These are phyloP conservation scores for Timema podura DNA, from an alignment of 2,888 invertebrate species.

Conservation along the genomic window DNA sequence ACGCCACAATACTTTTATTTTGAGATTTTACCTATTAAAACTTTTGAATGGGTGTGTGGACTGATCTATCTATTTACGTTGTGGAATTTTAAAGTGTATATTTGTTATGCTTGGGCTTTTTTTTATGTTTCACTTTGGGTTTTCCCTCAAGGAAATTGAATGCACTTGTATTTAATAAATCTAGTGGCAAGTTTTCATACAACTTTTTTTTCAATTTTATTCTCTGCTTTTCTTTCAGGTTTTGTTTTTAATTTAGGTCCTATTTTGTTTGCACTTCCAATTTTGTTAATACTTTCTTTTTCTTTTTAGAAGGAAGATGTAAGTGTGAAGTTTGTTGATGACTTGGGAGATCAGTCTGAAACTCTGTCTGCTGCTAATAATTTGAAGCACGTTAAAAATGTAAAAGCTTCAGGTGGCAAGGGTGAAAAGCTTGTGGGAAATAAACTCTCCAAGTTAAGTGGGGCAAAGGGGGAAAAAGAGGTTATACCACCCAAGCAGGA, in stretches of 20 bases:
- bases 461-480: slow-evolving; percentile 16
- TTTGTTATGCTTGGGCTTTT: no score
- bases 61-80: no score
- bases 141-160: no score
- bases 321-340: slow-evolving; percentile 14
- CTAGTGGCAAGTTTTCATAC: no score
- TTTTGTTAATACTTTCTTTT: slow-evolving; percentile 4
- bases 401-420: slow-evolving; percentile 18
- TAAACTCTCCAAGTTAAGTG: background rate
- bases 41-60: no score
- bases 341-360: background rate
- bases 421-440: slow-evolving; percentile 19
- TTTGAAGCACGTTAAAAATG: background rate
- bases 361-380: background rate
- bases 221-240: no score
- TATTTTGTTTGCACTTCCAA: background rate
- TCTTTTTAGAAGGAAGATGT: slow-evolving; percentile 24
- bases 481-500: background rate
- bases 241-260: background rate
- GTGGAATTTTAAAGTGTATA: no score
- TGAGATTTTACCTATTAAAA: no score
- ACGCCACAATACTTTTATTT: no score
- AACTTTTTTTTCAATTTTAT: no score
- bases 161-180: no score
- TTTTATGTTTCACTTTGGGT: no score